Base-by-base conservation (phyloP, 2,113 vertebrate species). In the Ochotona princeps region DNA sequence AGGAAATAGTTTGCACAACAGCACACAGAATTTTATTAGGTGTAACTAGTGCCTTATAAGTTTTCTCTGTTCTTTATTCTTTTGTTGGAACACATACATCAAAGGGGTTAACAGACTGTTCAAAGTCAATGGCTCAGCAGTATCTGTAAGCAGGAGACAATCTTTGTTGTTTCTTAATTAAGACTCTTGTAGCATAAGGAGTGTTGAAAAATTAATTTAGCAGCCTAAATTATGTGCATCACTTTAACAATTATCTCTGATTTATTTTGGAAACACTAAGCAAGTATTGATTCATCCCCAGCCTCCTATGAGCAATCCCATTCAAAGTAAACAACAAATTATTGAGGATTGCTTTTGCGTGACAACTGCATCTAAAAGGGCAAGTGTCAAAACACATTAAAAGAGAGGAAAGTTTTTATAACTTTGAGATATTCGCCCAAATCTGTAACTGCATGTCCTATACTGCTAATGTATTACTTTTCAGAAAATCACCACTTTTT, bases 321-420 rank as follows among this genome's bases (percentile, higher is more conserved):
- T 51, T 93, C 67, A 63, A 92, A 96, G 91, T 87, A 97, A 98
- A 96, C 85, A 94, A 25, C 96, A 66, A 97, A 97, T 97, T 97
- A 97, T 98, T 98, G 93, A 97, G 90, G 92, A 79, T 47, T 94
- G 25, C 21, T 93, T 90, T 91, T 96, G 81, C 95, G 91, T 60
- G 10, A 90, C 5, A 81, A 89, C 83, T 91, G 83, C 76, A 74
- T 67, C 72, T 78, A 87, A 91, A 95, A 90, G 63, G 80, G 8
- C 51, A 92, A 49, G 93, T 84, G 87, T 93, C 83, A 95, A 95
- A 93, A 93, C 80, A 15, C 30, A 79, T 49, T 63, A n/a, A 60
- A 91, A 79, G 63, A 90, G 81, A 83, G 51, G 3, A 57, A 60
- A 85, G 81, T 92, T 91, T 92, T 96, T 66, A 38, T 86, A 93